Conservation (phyloP, 2,797 vertebrate genomes). For the Protonibea diacanthus region DNA sequence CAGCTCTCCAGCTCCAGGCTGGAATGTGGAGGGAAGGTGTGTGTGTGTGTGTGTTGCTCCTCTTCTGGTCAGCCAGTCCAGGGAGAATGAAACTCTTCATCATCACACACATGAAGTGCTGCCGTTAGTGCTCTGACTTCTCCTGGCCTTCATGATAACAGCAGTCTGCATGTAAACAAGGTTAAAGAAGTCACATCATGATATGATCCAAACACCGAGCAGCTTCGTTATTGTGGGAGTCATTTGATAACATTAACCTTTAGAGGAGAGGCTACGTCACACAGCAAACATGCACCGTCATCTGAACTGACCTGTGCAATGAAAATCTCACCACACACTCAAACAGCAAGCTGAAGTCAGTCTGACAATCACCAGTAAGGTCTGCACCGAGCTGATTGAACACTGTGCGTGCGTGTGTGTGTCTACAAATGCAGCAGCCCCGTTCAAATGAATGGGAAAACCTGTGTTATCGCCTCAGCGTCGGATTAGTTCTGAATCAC, state of each 20-base stretch:
- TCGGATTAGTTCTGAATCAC: too few species aligned
- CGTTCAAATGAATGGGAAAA: too few species aligned
- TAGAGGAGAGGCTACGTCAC: neutral
- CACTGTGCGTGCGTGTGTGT: too few species aligned
- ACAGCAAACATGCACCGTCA: neutral
- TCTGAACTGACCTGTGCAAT: neutral
- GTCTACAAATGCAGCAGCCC: too few species aligned
- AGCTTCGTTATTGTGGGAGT: neutral
- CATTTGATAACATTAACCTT: too few species aligned
- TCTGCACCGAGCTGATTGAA: too few species aligned
- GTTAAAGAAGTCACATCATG: neutral
- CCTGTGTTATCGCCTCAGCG: too few species aligned
- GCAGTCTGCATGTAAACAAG: neutral
- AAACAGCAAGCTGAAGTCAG: neutral
- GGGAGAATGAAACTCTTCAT: slow-evolving; percentile 18
- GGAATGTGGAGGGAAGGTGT: neutral
- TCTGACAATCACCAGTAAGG: neutral
- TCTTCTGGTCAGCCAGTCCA: slow-evolving; percentile 23
- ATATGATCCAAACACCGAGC: neutral
- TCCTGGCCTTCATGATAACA: neutral
- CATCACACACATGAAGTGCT: neutral
- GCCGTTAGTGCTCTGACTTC: too few species aligned
- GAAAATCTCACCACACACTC: neutral
- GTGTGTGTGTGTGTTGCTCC: neutral
- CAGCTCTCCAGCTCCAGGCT: slow-evolving; percentile 1